These are phyloP conservation scores for Gibbula magus DNA, from an alignment of 2,888 invertebrate species.

Conservation along the genomic window DNA sequence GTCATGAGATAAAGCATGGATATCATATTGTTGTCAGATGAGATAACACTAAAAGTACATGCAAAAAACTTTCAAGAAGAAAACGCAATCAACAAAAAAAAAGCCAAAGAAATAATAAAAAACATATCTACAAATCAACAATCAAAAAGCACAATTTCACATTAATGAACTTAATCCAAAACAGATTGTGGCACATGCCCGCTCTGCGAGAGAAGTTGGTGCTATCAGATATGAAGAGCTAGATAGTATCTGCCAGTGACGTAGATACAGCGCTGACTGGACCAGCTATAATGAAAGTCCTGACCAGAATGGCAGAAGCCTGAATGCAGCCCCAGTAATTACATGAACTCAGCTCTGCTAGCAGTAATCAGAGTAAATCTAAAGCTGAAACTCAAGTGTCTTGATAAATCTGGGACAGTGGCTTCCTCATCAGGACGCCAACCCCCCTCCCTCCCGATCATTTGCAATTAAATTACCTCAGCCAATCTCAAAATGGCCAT, in stretches of 20 bases:
- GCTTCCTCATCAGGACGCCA: not conserved
- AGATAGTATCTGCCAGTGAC: not conserved
- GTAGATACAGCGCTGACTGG: not conserved
- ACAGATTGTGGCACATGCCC: too few species aligned
- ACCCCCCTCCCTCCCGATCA: not conserved
- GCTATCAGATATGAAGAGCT: not conserved
- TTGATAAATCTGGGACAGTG: constrained; percentile 5
- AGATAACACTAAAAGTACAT: too few species aligned
- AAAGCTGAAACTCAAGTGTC: not conserved
- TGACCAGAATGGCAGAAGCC: not conserved
- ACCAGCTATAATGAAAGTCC: not conserved
- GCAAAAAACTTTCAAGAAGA: too few species aligned
- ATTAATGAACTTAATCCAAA: too few species aligned
- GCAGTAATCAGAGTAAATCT: constrained; percentile 12
- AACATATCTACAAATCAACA: too few species aligned
- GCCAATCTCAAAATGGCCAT: constrained; percentile 14
- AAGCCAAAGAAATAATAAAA: too few species aligned
- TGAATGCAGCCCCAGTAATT: not conserved
- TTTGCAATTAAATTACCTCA: constrained; percentile 21
- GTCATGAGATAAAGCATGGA: too few species aligned
- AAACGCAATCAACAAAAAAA: too few species aligned
- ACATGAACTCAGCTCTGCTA: not conserved
- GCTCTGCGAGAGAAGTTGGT: too few species aligned
- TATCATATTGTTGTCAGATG: too few species aligned
- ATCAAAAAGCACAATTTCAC: too few species aligned